Conservation (phyloP, 2,888 invertebrate species). For the Folsomia manolachei region DNA sequence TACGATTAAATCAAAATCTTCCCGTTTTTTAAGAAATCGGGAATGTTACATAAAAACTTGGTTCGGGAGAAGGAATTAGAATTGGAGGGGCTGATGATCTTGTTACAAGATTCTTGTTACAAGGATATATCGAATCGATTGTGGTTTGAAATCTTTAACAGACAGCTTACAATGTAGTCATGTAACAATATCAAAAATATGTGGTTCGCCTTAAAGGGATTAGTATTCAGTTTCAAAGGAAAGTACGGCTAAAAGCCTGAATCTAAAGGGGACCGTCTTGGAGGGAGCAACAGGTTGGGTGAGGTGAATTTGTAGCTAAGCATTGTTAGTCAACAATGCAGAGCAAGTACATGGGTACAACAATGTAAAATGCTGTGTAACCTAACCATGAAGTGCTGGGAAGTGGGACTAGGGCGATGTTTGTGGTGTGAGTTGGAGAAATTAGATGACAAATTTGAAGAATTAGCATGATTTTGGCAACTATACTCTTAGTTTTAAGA, state of each 20-base stretch:
- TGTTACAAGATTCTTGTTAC: too few relatives aligned
- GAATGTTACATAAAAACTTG: background rate
- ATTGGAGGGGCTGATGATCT: background rate
- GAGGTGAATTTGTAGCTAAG: background rate
- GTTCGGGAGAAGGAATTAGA: background rate
- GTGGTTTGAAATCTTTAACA: background rate
- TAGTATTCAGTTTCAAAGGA: background rate
- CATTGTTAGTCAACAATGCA: too few relatives aligned
- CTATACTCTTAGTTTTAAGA: too few relatives aligned
- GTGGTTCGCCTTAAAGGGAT: background rate
- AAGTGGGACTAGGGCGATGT: background rate
- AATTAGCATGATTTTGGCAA: too few relatives aligned
- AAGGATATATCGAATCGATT: background rate
- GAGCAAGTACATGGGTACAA: too few relatives aligned
- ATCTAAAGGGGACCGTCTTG: background rate
- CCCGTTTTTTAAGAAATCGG: background rate
- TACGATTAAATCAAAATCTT: too few relatives aligned
- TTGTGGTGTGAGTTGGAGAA: too few relatives aligned
- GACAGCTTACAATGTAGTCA: background rate
- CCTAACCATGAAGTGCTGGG: background rate
- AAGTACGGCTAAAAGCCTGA: background rate
- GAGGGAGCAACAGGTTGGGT: background rate
- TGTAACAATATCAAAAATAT: background rate
- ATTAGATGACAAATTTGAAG: too few relatives aligned
- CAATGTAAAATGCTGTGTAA: background rate